Evolutionary conservation across 1,140 invertebrate genomes (phyloP).

Genomic region (Drosophila athabasca): DNA sequence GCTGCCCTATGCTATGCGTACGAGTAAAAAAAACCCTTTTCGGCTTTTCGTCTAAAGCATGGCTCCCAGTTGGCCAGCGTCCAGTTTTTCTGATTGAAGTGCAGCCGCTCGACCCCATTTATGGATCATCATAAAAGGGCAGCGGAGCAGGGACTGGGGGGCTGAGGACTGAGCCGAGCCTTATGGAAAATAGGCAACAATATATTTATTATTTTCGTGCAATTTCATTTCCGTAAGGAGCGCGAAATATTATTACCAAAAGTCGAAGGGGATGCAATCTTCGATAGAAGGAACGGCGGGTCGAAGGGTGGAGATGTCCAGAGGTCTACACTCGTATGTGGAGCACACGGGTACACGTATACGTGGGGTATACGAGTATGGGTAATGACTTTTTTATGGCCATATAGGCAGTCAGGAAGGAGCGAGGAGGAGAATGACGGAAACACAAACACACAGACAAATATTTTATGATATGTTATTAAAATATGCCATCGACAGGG

Average conservation of each 20-base stretch:
- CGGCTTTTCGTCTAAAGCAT: conserved; percentile 48
- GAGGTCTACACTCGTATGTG: not conserved
- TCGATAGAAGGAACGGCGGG: conserved; percentile 5
- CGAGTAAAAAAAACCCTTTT: not conserved
- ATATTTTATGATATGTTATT: conserved; percentile 83
- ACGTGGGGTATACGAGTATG: conserved; percentile 17
- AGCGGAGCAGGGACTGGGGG: not conserved
- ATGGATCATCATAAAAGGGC: conserved; percentile 62
- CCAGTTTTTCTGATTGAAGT: conserved; percentile 15
- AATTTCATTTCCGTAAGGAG: conserved; percentile 49
- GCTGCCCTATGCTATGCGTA: not conserved
- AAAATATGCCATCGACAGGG: conserved; percentile 64
- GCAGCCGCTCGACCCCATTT: conserved; percentile 28
- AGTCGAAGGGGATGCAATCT: conserved; percentile 55
- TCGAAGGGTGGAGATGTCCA: conserved; percentile 19
- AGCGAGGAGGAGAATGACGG: conserved; percentile 2
- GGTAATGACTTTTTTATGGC: conserved; percentile 83
- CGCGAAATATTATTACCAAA: conserved; percentile 47
- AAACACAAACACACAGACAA: conserved; percentile 57
- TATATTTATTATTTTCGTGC: conserved; percentile 71
- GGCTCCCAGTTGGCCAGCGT: conserved; percentile 46
- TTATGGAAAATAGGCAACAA: conserved; percentile 60
- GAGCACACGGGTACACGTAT: conserved; percentile 21
- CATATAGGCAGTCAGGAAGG: conserved; percentile 49
- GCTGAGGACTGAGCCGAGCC: conserved; percentile 2